Base-by-base conservation (phyloP, 2,888 invertebrate genomes). In the Bhutanitis thaidina region DNA sequence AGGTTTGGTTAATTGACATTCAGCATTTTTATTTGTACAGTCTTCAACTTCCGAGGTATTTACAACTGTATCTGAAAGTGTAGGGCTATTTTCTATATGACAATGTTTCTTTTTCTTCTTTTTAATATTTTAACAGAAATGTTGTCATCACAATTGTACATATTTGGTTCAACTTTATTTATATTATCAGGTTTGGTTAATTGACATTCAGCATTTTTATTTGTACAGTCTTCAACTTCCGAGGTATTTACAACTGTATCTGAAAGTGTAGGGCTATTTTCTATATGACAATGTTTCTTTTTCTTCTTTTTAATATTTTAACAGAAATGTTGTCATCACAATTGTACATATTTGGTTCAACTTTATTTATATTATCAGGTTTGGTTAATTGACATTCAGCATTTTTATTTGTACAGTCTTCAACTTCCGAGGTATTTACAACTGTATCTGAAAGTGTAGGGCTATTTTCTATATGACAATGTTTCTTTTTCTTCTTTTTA, bases 401-500 rank as follows among this genome's bases (percentile, higher is more conserved):
- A 36, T 36, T n/a, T n/a, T 15, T 14, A 14, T 29, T 29, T 27
- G 9, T 9, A 2, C 13, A 12, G 7, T n/a, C 27, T 29, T 9
- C 3, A 27, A 15, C 36, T 2, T 20, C 20, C 20, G 36, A n/a
- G 8, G 10, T n/a, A 13, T 34, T 38, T 48, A n/a, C 7, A 41
- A 34, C 10, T 30, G 40, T 8, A 13, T 27, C 35, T 61, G 62
- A 4, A 4, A 20, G 3, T 20, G 5, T 39, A 56, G 7, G 4
- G 4, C 53, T 35, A 41, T 53, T 38, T 25, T 61, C 49, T 62
- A 65, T 49, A 8, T 20, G 8, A 3, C 13, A 32, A 15, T 16
- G 14, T 20, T 77, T 79, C 53, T 75, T 82, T 53, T 74, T 82
- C 52, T 79, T 78, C 52, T 74, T 77, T 10, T 38, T 60, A 14